These are phyloP conservation scores for Elymnias hypermnestra DNA, from an alignment of 1,140 invertebrate genomes.

Conservation along the genomic window DNA sequence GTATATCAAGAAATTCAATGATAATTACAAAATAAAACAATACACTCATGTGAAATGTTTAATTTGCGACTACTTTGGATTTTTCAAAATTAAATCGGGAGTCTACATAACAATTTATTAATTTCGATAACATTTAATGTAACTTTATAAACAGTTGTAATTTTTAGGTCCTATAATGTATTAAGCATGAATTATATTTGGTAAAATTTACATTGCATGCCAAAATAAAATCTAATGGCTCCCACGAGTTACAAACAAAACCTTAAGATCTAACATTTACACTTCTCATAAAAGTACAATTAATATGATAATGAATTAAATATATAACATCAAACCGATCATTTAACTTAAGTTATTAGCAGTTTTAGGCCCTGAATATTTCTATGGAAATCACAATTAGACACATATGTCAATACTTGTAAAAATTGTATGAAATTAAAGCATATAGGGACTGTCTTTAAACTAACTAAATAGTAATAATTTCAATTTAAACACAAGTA, in stretches of 20 bases:
- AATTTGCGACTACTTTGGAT: conserved; percentile 49
- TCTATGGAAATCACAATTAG: too few species aligned
- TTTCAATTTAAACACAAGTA: too few species aligned
- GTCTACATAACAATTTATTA: not conserved
- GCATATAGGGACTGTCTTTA: too few species aligned
- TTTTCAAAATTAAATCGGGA: conserved; percentile 27
- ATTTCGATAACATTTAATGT: not conserved
- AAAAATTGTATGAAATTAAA: too few species aligned
- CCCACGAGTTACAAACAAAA: not conserved
- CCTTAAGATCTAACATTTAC: not conserved
- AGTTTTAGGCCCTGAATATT: too few species aligned
- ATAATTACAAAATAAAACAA: conserved; percentile 1
- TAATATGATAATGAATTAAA: not conserved
- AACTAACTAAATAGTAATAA: too few species aligned
- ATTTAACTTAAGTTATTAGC: too few species aligned
- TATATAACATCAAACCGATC: too few species aligned
- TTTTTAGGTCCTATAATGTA: not conserved
- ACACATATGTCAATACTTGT: too few species aligned
- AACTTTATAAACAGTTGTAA: conserved; percentile 7
- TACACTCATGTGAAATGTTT: conserved; percentile 46
- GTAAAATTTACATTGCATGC: not conserved
- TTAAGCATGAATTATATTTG: not conserved
- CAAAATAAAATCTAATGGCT: not conserved
- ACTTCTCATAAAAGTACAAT: not conserved
- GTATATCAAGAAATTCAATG: too few species aligned